Percentiles rank a stretch among this genome's conserved stretches.
These are phyloP conservation scores for Grammomys dolichurus DNA, from an alignment of 2,113 vertebrate genomes.

Conservation along the genomic window DNA sequence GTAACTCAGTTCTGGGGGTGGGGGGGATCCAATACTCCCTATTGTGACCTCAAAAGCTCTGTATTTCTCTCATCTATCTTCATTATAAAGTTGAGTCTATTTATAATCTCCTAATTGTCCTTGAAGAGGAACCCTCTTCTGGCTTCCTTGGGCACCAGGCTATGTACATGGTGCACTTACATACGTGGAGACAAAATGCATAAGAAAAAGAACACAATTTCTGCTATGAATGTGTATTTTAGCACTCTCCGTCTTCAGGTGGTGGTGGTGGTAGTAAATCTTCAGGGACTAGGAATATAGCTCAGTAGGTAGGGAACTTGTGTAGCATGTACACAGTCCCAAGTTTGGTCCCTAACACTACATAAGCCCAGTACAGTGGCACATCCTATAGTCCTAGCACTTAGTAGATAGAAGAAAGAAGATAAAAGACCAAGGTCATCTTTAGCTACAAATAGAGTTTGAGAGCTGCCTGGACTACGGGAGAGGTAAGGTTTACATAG, in stretches of 20 bases:
- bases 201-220: not conserved
- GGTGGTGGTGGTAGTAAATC: not conserved
- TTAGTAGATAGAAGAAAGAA: not conserved
- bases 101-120: not conserved
- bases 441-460: not conserved
- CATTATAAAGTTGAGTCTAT: constrained; percentile 12
- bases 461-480: not conserved
- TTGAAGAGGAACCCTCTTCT: not conserved
- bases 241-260: not conserved
- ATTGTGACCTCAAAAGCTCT: not conserved
- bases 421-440: not conserved
- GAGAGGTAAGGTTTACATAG: not conserved
- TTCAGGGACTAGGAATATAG: not conserved
- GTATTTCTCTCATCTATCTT: not conserved
- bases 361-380: not conserved
- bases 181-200: not conserved
- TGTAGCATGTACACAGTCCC: not conserved
- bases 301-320: not conserved
- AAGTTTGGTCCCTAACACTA: not conserved
- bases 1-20: not conserved
- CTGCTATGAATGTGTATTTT: not conserved
- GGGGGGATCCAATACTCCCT: not conserved
- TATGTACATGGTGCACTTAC: not conserved
- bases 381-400: not conserved
- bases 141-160: not conserved